Evolutionary conservation across 1,140 invertebrate species (phyloP).

Genomic region (Triops longicaudatus): DNA sequence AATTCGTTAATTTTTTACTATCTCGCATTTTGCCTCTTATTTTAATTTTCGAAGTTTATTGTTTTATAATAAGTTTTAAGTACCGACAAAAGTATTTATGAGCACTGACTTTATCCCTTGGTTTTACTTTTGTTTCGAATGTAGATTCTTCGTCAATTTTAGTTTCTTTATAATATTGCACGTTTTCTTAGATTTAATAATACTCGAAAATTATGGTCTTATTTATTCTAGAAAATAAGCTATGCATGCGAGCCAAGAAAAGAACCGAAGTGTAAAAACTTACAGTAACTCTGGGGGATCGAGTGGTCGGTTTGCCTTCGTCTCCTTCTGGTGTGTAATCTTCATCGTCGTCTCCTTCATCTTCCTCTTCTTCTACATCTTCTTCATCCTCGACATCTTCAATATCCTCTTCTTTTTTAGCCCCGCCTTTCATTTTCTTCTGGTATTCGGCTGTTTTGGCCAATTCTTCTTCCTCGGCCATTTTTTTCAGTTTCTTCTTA

Average conservation of each 20-base stretch:
- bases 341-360: constrained; percentile 51
- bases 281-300: constrained; percentile 14
- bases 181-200: too few relatives aligned
- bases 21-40: too few relatives aligned
- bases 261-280: not conserved
- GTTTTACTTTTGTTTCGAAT: too few relatives aligned
- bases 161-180: too few relatives aligned
- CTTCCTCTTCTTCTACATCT: constrained; percentile 45
- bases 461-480: constrained; percentile 10
- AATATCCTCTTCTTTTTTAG: constrained; percentile 32
- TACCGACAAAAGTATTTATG: too few relatives aligned
- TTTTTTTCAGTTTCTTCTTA: constrained; percentile 20
- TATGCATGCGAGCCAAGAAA: not conserved
- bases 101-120: too few relatives aligned
- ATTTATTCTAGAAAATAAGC: too few relatives aligned
- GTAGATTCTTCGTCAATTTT: too few relatives aligned
- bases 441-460: not conserved
- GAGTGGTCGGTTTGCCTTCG: constrained; percentile 18
- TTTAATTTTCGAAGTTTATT: too few relatives aligned
- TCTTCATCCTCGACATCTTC: constrained; percentile 43
- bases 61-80: too few relatives aligned
- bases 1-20: too few relatives aligned
- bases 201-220: too few relatives aligned
- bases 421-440: not conserved
- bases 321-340: constrained; percentile 37